Evolutionary conservation across 2,888 invertebrate species (phyloP).

Genomic region (Lithophane ornitopus): DNA sequence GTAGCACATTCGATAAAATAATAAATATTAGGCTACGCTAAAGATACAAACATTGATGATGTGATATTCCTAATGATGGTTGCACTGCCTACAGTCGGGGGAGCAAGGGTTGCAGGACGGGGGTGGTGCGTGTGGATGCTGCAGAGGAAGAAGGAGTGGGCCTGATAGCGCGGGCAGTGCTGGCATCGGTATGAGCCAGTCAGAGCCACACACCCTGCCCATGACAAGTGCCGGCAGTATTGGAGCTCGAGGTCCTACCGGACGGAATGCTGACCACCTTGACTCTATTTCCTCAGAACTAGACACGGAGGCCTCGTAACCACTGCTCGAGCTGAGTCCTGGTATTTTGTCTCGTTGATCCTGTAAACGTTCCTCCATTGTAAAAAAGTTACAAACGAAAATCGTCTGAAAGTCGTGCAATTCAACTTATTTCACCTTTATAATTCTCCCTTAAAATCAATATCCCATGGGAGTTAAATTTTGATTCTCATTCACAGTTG

Average conservation of each 20-base stretch:
- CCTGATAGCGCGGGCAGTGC: constrained; percentile 83
- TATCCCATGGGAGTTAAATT: neutral
- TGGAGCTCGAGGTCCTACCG: constrained; percentile 87
- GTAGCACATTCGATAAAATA: constrained; percentile 47
- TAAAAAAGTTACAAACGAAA: neutral
- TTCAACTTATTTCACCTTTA: neutral
- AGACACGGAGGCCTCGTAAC: constrained; percentile 82
- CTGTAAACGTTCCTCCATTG: constrained; percentile 66
- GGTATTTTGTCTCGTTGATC: constrained; percentile 80
- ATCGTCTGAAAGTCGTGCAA: neutral
- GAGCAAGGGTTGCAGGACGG: constrained; percentile 82
- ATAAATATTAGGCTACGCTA: constrained; percentile 33
- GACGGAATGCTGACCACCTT: constrained; percentile 88
- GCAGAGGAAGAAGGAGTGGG: constrained; percentile 84
- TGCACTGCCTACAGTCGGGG: constrained; percentile 88
- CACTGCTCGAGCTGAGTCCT: constrained; percentile 70
- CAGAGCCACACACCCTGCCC: constrained; percentile 89
- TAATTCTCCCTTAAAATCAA: neutral
- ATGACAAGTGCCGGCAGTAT: constrained; percentile 86
- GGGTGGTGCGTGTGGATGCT: constrained; percentile 81
- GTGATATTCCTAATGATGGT: constrained; percentile 76
- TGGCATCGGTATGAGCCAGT: constrained; percentile 88
- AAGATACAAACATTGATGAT: constrained; percentile 10
- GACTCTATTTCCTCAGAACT: constrained; percentile 82
- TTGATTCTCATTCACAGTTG: neutral